phyloP scores from a whole-genome alignment of 2,888 invertebrate species.

The Unio pictorum region DNA sequence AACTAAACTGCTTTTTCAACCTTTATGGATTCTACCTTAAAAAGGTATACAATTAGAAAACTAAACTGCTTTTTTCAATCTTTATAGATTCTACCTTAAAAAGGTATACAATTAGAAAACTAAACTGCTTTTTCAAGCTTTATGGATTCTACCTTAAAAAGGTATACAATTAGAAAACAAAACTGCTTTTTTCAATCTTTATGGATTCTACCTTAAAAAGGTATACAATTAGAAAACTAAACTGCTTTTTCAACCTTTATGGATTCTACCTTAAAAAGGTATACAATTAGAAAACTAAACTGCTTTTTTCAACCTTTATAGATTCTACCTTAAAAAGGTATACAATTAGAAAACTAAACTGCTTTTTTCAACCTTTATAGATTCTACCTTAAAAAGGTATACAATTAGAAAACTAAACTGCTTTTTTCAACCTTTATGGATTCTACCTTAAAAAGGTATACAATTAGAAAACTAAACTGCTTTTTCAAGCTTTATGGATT shows the following conservation, averaged over 20 bases:
- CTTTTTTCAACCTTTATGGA: too few species aligned
- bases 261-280: neutral
- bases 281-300: neutral
- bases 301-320: too few species aligned
- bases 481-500: too few species aligned
- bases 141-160: neutral
- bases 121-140: too few species aligned
- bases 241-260: too few species aligned
- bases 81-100: neutral
- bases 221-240: slow-evolving; percentile 1
- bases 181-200: too few species aligned
- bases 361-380: too few species aligned
- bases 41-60: slow-evolving; percentile 2
- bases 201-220: neutral
- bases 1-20: neutral
- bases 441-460: neutral
- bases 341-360: neutral
- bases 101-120: slow-evolving; percentile 2
- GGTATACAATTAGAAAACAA: neutral
- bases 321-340: neutral
- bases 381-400: neutral
- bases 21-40: neutral
- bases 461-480: neutral
- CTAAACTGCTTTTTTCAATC: too few species aligned
- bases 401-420: neutral